phyloP scores from a whole-genome alignment of 2,888 invertebrate species.

The Patella ulyssiponensis region DNA sequence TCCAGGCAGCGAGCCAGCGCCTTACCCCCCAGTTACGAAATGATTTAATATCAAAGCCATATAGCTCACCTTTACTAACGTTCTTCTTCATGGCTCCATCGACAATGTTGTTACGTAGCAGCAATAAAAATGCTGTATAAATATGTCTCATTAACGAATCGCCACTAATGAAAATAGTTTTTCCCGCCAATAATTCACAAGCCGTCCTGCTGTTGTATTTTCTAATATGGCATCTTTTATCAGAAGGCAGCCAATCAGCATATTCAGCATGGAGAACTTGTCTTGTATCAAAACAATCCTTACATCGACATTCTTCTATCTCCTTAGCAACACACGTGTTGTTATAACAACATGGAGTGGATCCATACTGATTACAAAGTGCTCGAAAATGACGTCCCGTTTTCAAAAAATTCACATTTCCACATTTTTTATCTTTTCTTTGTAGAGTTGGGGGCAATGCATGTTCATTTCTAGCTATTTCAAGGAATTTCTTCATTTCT shows the following conservation, averaged over 20 bases:
- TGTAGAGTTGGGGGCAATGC: neutral
- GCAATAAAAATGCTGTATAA: neutral
- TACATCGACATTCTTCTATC: neutral
- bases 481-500: neutral
- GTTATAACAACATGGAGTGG: neutral
- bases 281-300: slow-evolving; percentile 5
- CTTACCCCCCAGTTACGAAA: too few relatives aligned
- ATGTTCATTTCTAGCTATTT: neutral
- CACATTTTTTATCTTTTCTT: neutral
- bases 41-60: too few relatives aligned
- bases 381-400: neutral
- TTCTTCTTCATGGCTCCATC: neutral
- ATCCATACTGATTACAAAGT: neutral
- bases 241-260: neutral
- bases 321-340: neutral
- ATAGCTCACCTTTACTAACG: neutral
- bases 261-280: neutral
- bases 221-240: neutral
- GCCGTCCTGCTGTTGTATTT: neutral
- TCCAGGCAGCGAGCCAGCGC: too few relatives aligned
- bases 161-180: neutral
- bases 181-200: neutral
- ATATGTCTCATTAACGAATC: neutral
- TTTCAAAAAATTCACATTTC: neutral
- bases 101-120: neutral